Base-by-base conservation (phyloP, 1,140 invertebrate species). In the Palaemon carinicauda region DNA sequence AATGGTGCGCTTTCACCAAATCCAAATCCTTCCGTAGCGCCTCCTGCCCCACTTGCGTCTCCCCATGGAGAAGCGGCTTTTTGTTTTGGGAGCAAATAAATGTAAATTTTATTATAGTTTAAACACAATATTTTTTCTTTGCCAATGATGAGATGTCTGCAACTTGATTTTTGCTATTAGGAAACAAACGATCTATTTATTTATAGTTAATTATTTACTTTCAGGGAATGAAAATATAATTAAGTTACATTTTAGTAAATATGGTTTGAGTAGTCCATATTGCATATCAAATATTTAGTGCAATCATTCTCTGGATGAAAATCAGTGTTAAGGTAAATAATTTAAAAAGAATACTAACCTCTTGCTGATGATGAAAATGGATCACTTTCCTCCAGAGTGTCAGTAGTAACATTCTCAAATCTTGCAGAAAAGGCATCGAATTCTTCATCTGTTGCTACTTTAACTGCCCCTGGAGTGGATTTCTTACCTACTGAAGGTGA, bases 371-470 rank as follows among this genome's bases (percentile, higher is more conserved):
- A 82, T 17, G 89, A 89, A 83, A 92, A 92, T 27, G 92, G 91
- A 89, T 91, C 92, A 81, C 91, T 91, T 14, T 82, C 88, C 84
- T 84, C 90, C 89, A 17, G 56, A 92, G 87, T 88, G 19, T 89
- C 88, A 69, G 19, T 53, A 15, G 53, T 65, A 93, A 95, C 94
- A 41, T 90, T 92, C 75, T 97, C 96, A 89, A 97, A 97, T 91
- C 97, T 96, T 1, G 95, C 95, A 3, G 96, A 94, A 90, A 97
- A 97, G 1, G 95, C 96, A 91, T 97, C 96, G 84, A 96, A 96
- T 21, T 94, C 94, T 87, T 96, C 95, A 2, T 92, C 91, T 0
- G 90, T 79, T 24, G 88, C 86, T 24, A 75, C 73, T 31, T 88
- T 81, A 14, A 77, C 80, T n/a, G 50, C n/a, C 15, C 54, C 24